Evolutionary conservation across 2,113 vertebrate species (phyloP).

Genomic region (Diadophis punctatus): DNA sequence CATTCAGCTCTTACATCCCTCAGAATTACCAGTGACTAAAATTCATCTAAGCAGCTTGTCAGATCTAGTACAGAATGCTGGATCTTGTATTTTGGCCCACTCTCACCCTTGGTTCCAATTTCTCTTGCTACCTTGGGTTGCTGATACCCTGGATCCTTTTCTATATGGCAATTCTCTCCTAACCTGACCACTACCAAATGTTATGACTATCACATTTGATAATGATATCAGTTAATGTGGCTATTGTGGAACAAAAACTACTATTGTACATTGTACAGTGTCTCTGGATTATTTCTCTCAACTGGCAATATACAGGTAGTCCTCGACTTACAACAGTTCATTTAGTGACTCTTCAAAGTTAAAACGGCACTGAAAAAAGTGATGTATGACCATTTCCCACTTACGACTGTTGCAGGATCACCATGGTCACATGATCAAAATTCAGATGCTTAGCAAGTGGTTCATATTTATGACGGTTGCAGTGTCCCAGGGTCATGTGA

Average conservation of each 20-base stretch:
- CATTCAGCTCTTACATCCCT: background rate
- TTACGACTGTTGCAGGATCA: no score
- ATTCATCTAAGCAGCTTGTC: background rate
- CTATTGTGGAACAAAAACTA: background rate
- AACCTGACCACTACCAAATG: background rate
- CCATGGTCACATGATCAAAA: no score
- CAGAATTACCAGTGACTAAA: background rate
- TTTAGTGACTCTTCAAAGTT: no score
- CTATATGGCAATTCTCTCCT: background rate
- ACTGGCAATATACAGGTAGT: background rate
- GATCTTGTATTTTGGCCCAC: background rate
- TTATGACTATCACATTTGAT: background rate
- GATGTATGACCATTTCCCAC: no score
- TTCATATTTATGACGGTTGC: no score
- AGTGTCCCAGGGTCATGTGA: no score
- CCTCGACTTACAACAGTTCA: no score
- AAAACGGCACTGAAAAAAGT: no score
- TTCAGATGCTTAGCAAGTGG: no score
- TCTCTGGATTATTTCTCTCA: background rate
- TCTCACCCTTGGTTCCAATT: background rate
- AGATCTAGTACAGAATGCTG: background rate
- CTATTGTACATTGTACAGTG: background rate
- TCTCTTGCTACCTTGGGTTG: background rate
- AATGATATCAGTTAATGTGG: background rate
- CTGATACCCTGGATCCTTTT: background rate